Percentiles rank a stretch among this genome's conserved stretches.
Conservation (phyloP, 1,140 invertebrate species). For the Akabosia matsudoensis region DNA sequence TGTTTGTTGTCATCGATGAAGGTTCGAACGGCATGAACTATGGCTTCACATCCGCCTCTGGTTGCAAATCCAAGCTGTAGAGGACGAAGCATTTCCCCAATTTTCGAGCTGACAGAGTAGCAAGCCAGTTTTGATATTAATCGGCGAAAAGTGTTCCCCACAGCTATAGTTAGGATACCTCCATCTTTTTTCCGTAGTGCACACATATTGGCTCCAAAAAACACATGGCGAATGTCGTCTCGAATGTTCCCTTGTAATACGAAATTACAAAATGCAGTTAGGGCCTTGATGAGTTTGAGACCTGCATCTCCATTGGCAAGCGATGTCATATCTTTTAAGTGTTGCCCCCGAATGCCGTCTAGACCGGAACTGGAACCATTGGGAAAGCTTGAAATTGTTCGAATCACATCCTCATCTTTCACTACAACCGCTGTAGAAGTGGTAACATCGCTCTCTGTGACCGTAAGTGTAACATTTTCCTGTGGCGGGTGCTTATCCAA, state of each 20-base stretch:
- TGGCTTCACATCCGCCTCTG: conserved; percentile 12
- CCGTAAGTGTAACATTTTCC: no score
- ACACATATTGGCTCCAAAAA: conserved; percentile 13
- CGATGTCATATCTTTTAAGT: no score
- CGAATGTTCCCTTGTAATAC: background rate
- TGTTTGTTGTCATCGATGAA: background rate
- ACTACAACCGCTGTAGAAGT: no score
- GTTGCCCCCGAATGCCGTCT: no score
- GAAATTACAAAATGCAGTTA: background rate
- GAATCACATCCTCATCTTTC: no score
- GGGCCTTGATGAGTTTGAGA: background rate
- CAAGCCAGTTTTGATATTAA: conserved; percentile 13
- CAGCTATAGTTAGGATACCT: conserved; percentile 18
- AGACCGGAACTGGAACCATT: no score
- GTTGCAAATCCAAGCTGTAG: conserved; percentile 21
- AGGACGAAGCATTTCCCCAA: background rate
- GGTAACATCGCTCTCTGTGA: no score
- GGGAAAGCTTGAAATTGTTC: no score
- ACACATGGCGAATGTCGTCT: background rate
- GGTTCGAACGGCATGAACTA: background rate
- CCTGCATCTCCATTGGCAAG: conserved; percentile 1
- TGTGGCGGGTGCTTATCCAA: no score
- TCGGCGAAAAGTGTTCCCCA: conserved; percentile 7
- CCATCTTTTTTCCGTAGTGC: conserved; percentile 24
- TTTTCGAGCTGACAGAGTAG: background rate